A percentile compares a stretch with the other conserved stretches of the same genome.
Evolutionary conservation across 2,113 vertebrate species (phyloP).

Genomic region (Myotis brandtii): DNA sequence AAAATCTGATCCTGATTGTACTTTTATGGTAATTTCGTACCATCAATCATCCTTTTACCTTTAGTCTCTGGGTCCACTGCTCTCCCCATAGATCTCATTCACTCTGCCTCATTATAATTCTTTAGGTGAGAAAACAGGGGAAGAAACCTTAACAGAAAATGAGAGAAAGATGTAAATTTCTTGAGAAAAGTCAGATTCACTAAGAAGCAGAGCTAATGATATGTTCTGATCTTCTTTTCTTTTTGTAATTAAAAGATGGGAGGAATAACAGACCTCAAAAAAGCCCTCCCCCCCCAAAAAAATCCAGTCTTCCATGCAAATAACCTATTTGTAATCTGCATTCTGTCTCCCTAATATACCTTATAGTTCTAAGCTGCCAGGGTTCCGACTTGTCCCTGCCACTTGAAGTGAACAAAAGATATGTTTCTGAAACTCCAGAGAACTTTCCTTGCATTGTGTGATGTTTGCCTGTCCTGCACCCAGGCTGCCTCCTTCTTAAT

Average conservation of each 20-base stretch:
- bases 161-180: constrained; percentile 98
- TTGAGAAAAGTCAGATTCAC: constrained; percentile 91
- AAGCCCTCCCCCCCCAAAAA: background rate
- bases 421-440: constrained; percentile 55
- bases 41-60: constrained; percentile 98
- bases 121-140: constrained; percentile 94
- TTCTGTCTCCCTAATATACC: constrained; percentile 63
- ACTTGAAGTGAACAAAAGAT: constrained; percentile 65
- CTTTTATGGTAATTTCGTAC: constrained; percentile 99
- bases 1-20: constrained; percentile 99
- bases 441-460: constrained; percentile 71
- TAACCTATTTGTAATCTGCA: constrained; percentile 79
- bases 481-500: background rate
- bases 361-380: constrained; percentile 75
- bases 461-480: constrained; percentile 18
- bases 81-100: constrained; percentile 96
- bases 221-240: constrained; percentile 92
- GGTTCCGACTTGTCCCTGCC: constrained; percentile 57
- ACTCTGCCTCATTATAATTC: constrained; percentile 98
- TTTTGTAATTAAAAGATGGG: constrained; percentile 84
- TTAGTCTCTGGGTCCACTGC: constrained; percentile 95
- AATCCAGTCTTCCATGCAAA: constrained; percentile 80
- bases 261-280: constrained; percentile 60
- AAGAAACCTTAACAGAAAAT: constrained; percentile 92
- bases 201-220: constrained; percentile 90